Conservation (phyloP, 2,113 vertebrate genomes). For the Oncorhynchus mykiss region DNA sequence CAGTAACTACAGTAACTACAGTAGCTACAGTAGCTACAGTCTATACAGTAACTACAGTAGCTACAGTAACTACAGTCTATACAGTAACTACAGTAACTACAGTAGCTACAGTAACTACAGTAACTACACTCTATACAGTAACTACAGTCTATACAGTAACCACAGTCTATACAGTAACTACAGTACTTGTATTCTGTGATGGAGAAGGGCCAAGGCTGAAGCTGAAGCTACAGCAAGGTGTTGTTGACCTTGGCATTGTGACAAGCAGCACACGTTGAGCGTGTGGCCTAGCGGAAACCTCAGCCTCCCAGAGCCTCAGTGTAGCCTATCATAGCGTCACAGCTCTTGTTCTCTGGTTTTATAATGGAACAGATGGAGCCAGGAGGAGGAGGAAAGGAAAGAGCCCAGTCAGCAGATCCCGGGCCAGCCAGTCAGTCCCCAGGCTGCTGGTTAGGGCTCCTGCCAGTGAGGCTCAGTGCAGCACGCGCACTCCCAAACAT, state of each 20-base stretch:
- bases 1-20: too few species aligned
- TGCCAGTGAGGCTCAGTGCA: constrained; percentile 5
- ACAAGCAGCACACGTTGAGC: constrained; percentile 55
- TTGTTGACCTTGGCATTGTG: constrained; percentile 57
- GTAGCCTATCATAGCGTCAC: constrained; percentile 40
- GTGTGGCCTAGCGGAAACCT: constrained; percentile 29
- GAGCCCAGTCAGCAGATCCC: constrained; percentile 53
- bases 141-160: too few species aligned
- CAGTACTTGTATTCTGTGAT: constrained; percentile 5
- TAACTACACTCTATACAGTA: too few species aligned
- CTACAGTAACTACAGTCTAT: too few species aligned
- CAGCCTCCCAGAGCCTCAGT: not conserved
- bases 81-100: too few species aligned
- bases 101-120: too few species aligned
- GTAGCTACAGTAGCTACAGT: too few species aligned
- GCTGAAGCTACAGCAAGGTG: not conserved
- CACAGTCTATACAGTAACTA: too few species aligned
- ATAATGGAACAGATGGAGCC: constrained; percentile 53
- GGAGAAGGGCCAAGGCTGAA: constrained; percentile 8
- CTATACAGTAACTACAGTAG: too few species aligned
- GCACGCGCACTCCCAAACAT: constrained; percentile 41
- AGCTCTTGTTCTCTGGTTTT: constrained; percentile 53
- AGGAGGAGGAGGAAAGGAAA: constrained; percentile 27
- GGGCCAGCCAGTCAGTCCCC: constrained; percentile 42
- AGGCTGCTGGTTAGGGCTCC: constrained; percentile 17